Conservation (phyloP, 1,140 invertebrate genomes). For the Leptestheria dahalacensis region DNA sequence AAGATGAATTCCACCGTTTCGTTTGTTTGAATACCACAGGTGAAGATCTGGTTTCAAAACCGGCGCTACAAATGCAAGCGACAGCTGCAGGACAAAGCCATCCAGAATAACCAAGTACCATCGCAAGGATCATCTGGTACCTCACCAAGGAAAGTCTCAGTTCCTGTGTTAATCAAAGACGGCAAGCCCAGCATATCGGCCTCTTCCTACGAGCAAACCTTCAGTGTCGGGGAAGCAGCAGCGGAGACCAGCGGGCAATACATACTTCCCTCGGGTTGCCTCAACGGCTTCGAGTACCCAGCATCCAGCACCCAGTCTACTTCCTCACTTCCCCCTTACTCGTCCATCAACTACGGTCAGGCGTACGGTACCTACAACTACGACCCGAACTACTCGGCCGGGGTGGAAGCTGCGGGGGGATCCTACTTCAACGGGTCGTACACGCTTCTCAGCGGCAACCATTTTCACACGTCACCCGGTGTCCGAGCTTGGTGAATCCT, state of each 20-base stretch:
- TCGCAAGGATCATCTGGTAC: background rate
- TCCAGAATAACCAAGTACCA: constrained; percentile 11
- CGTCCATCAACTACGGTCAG: background rate
- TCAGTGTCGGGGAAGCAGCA: background rate
- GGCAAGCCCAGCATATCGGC: constrained; percentile 30
- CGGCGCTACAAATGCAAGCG: constrained; percentile 44
- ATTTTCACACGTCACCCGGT: constrained; percentile 14
- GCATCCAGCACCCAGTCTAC: constrained; percentile 7
- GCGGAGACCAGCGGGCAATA: background rate
- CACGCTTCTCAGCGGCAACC: constrained; percentile 9
- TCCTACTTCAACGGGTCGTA: background rate
- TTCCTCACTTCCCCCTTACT: background rate
- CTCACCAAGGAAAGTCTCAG: constrained; percentile 24
- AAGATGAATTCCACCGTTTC: background rate
- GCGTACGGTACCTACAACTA: background rate
- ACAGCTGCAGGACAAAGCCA: constrained; percentile 19
- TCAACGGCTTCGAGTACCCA: background rate
- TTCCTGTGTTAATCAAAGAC: constrained; percentile 32
- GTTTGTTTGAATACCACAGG: no score
- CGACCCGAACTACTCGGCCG: background rate
- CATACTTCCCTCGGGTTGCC: background rate
- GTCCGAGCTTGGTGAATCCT: constrained; percentile 17
- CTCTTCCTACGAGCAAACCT: background rate
- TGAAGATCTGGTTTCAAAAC: constrained; percentile 49
- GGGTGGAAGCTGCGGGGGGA: background rate